phyloP scores from a whole-genome alignment of 2,797 vertebrate species.

The Danio albolineatus region DNA sequence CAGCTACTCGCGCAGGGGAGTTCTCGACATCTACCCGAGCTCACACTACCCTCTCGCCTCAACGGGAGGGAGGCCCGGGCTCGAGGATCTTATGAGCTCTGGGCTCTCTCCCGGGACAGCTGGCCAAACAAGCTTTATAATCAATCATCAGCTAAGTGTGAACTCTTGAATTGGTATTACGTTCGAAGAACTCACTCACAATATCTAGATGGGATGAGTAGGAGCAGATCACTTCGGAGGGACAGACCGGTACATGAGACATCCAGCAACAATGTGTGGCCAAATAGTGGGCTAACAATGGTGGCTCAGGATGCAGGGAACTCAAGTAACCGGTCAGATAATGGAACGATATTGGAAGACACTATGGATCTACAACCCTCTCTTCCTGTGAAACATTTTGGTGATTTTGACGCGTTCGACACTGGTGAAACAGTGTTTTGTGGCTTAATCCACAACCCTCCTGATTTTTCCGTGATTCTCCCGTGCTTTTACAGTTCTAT shows the following conservation, averaged over 20 bases:
- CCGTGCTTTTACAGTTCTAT: too few species aligned
- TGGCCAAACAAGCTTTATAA: too few species aligned
- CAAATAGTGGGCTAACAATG: background rate
- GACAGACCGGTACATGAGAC: background rate
- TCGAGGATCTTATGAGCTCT: too few species aligned
- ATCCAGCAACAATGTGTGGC: background rate
- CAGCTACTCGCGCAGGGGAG: too few species aligned
- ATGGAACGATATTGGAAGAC: background rate
- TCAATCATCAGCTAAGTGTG: too few species aligned
- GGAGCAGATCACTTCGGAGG: conserved; percentile 5
- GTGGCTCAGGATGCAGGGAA: background rate
- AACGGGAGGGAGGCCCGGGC: too few species aligned
- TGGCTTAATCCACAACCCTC: too few species aligned
- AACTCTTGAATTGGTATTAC: conserved; percentile 61
- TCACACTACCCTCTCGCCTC: too few species aligned
- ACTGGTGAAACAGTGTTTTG: conserved; percentile 5
- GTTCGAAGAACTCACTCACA: conserved; percentile 44
- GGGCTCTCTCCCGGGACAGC: too few species aligned
- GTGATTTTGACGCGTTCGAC: background rate
- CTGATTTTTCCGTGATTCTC: too few species aligned
- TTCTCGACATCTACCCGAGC: too few species aligned
- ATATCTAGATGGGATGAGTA: conserved; percentile 7
- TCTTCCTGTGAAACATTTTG: background rate
- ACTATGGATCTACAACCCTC: conserved; percentile 7
- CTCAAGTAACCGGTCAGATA: background rate